Base-by-base conservation (phyloP, 2,113 vertebrate species). In the Syngnathus floridae region DNA sequence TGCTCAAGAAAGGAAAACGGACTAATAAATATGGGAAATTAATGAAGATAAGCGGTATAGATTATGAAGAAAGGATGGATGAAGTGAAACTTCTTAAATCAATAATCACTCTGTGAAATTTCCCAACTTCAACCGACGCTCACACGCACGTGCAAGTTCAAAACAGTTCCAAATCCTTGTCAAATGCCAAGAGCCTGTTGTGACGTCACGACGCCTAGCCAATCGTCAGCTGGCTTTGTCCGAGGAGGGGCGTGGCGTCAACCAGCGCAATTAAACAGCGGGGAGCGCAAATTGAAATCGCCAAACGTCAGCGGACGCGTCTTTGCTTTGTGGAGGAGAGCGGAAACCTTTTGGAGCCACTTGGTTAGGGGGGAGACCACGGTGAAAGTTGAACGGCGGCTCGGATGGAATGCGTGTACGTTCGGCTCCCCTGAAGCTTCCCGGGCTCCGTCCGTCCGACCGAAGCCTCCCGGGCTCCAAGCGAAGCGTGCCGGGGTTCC, bases 201-300 rank as follows among this genome's bases (percentile, higher is more conserved):
- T 43, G 22, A 35, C 81, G 70, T 76, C 77, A 72, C 26, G 37
- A 0, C 40, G 0, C 31, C 9, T 62, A 7, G 31, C 91, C 90
- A 91, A 91, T 91, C 66, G 65, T 70, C n/a, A 35, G 36, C 46
- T n/a, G 12, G 66, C 14, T 64, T 79, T 86, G 84, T 79, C 70
- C n/a, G 14, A 75, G 35, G 77, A 41, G 77, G 88, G 87, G 89
- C 77, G 66, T 66, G 81, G 87, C 84, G 12, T 45, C 6, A 90
- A 81, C 88, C 80, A 88, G 90, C 81, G 88, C 91, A 92, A 93
- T 93, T 91, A 92, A 91, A 91, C 89, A 22, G 83, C 91, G 90
- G 82, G 87, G 93, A 93, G 93, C 92, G 91, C 87, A 89, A 56
- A 93, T 93, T 94, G 92, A 92, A 94, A 94, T 87, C 89, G 83